phyloP scores from a whole-genome alignment of 2,888 invertebrate genomes.

The Xestia sexstrigata region DNA sequence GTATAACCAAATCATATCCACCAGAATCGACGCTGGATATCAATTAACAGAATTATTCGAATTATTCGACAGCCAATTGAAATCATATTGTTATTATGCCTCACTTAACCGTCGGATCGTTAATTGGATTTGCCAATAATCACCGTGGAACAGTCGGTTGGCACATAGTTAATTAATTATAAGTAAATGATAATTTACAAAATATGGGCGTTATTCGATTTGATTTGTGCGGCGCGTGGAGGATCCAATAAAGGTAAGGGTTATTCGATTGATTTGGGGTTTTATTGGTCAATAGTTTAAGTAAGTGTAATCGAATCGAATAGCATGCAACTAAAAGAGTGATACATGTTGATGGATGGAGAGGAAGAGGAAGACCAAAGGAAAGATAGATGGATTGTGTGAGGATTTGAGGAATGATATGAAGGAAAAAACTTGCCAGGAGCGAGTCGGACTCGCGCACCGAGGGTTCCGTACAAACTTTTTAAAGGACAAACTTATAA shows the following conservation, averaged over 20 bases:
- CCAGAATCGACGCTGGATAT: slow-evolving; percentile 29
- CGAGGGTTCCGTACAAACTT: too few species aligned
- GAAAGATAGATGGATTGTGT: too few species aligned
- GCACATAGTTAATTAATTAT: slow-evolving; percentile 55
- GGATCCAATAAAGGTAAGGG: slow-evolving; percentile 8
- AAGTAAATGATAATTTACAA: slow-evolving; percentile 42
- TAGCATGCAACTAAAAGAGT: too few species aligned
- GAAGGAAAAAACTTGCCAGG: too few species aligned
- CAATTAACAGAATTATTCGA: slow-evolving; percentile 50
- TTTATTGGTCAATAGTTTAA: neutral
- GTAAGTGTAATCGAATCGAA: neutral
- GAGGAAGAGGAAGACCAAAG: too few species aligned
- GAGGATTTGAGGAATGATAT: too few species aligned
- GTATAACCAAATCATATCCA: slow-evolving; percentile 7
- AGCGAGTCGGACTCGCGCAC: too few species aligned
- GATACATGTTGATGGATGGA: too few species aligned
- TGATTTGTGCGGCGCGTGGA: slow-evolving; percentile 12
- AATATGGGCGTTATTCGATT: slow-evolving; percentile 13
- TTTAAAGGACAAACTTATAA: too few species aligned
- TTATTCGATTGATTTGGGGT: slow-evolving; percentile 8
- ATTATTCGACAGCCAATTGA: slow-evolving; percentile 57
- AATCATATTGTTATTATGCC: slow-evolving; percentile 64
- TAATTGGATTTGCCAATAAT: slow-evolving; percentile 73
- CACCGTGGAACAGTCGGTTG: slow-evolving; percentile 43
- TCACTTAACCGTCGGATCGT: slow-evolving; percentile 58